phyloP scores from a whole-genome alignment of 2,113 vertebrate genomes.

The Sitta europaea region DNA sequence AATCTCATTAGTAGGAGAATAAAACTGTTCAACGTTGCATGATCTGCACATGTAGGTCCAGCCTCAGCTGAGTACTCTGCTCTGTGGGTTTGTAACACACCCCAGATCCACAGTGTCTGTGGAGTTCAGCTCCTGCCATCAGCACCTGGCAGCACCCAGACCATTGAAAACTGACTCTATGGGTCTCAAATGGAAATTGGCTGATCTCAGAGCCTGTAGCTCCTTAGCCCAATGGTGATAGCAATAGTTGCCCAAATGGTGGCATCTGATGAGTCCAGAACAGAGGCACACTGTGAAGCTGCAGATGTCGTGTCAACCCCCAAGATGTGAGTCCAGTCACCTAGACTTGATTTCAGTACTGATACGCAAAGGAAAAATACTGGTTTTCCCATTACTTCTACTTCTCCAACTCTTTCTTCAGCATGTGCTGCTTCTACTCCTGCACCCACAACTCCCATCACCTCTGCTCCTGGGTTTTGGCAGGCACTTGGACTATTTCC shows the following conservation, averaged over 20 bases:
- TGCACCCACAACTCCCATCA: background rate
- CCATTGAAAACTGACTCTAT: background rate
- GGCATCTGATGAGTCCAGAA: background rate
- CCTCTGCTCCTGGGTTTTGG: background rate
- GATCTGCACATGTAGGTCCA: background rate
- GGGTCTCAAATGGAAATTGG: background rate
- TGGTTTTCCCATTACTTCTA: background rate
- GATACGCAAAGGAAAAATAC: background rate
- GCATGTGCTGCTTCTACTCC: background rate
- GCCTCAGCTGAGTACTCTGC: background rate
- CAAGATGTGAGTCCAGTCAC: background rate
- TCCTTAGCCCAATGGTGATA: background rate
- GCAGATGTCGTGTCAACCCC: background rate
- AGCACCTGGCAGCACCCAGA: background rate
- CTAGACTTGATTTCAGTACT: background rate
- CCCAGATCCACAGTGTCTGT: background rate
- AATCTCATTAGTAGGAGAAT: background rate
- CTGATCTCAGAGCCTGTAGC: background rate
- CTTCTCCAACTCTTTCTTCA: background rate
- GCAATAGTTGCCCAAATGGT: background rate
- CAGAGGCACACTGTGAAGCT: background rate
- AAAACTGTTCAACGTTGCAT: accelerated
- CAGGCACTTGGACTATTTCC: background rate
- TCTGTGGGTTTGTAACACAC: background rate
- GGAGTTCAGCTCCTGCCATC: background rate